Evolutionary conservation across 2,888 invertebrate species (phyloP).

Genomic region (Leucophenga montana): DNA sequence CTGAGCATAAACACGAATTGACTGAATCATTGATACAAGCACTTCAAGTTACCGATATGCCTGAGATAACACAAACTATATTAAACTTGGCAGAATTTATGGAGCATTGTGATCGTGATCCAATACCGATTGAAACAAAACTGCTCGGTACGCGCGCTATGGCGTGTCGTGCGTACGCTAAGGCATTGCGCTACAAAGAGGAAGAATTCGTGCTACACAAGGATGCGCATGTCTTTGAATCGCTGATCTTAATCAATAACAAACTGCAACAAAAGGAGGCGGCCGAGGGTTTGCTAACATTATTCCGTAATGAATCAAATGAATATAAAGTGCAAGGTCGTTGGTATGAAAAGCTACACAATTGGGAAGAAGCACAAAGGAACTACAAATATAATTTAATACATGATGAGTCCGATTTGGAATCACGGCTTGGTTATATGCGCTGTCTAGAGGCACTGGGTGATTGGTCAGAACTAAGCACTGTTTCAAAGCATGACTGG

Average conservation of each 20-base stretch:
- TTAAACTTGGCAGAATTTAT: conserved; percentile 98
- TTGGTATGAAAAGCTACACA: conserved; percentile 99
- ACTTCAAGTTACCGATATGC: conserved; percentile 91
- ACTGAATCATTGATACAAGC: conserved; percentile 91
- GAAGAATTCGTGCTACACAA: conserved; percentile 91
- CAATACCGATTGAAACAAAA: conserved; percentile 90
- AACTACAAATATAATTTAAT: conserved; percentile 87
- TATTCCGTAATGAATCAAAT: conserved; percentile 81
- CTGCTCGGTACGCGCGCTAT: conserved; percentile 94
- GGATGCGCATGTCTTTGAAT: conserved; percentile 91
- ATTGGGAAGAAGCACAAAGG: conserved; percentile 96
- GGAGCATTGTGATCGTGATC: conserved; percentile 98
- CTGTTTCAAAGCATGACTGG: conserved; percentile 88
- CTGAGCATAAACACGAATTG: conserved; percentile 85
- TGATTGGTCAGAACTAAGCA: conserved; percentile 93
- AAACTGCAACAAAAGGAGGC: conserved; percentile 99
- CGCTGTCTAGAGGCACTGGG: conserved; percentile 96
- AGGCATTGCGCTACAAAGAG: conserved; percentile 82
- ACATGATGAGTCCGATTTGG: conserved; percentile 80
- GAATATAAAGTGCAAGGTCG: conserved; percentile 82
- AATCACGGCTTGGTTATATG: conserved; percentile 92
- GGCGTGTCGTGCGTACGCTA: conserved; percentile 87
- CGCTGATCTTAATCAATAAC: conserved; percentile 96
- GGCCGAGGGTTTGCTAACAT: conserved; percentile 93
- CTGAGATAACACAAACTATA: conserved; percentile 96